Evolutionary conservation across 2,888 invertebrate genomes (phyloP).

Genomic region (Tenthredo amoena): DNA sequence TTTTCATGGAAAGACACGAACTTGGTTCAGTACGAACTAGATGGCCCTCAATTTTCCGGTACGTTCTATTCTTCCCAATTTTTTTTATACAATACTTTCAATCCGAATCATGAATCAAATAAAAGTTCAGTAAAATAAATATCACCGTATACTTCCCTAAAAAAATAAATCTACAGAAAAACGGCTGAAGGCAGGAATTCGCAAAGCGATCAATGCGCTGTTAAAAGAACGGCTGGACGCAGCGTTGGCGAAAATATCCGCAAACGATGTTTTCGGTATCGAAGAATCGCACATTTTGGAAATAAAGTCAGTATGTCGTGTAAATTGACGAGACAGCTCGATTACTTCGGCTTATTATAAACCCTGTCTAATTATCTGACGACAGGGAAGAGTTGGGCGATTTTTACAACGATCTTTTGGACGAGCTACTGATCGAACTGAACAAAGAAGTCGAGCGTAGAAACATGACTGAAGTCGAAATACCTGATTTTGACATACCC

Average conservation of each 20-base stretch:
- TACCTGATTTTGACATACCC: constrained; percentile 21
- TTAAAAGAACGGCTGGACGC: background rate
- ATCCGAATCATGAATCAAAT: background rate
- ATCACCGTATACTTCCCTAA: too few species aligned
- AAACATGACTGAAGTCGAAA: background rate
- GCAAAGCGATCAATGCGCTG: background rate
- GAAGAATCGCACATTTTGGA: background rate
- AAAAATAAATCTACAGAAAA: background rate
- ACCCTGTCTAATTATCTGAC: background rate
- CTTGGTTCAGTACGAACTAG: background rate
- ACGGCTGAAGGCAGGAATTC: background rate
- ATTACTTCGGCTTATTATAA: background rate
- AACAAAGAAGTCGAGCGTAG: background rate
- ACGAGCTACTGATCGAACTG: background rate
- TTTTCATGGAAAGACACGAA: background rate
- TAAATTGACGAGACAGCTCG: background rate
- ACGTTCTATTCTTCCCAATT: background rate
- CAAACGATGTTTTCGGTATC: background rate
- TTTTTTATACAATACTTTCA: background rate
- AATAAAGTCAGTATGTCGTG: background rate
- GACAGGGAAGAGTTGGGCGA: background rate
- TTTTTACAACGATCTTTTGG: background rate
- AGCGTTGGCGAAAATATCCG: background rate
- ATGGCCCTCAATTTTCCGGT: background rate
- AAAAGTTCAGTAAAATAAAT: background rate